Conservation (phyloP, 2,113 vertebrate species). For the Lutjanus erythropterus region DNA sequence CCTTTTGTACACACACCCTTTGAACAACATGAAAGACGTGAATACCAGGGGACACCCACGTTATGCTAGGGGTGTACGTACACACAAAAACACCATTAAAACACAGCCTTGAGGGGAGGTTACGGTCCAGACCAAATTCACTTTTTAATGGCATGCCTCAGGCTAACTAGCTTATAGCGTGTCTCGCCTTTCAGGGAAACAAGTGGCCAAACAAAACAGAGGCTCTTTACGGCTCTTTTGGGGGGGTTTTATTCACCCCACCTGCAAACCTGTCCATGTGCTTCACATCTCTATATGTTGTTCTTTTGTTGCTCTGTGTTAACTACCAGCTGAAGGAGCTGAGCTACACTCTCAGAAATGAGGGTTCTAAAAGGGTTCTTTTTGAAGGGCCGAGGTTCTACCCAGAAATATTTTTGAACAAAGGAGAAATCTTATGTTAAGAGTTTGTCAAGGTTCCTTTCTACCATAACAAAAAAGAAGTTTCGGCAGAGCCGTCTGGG, state of each 20-base stretch:
- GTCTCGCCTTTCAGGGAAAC: constrained; percentile 9
- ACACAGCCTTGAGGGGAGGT: constrained; percentile 39
- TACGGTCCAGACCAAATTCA: constrained; percentile 18
- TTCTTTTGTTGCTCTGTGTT: constrained; percentile 18
- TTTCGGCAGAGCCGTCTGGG: no score
- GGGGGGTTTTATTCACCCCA: not conserved
- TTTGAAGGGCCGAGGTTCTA: no score
- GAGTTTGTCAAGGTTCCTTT: no score
- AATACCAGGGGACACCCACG: constrained; percentile 23
- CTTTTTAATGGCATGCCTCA: constrained; percentile 55
- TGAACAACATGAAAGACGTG: constrained; percentile 25
- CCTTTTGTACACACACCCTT: not conserved
- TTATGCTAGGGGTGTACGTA: constrained; percentile 17
- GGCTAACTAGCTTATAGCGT: constrained; percentile 6
- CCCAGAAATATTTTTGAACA: no score
- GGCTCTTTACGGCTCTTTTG: not conserved
- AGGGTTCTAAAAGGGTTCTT: no score
- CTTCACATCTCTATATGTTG: not conserved
- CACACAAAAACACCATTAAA: constrained; percentile 56
- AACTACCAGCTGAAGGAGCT: constrained; percentile 18
- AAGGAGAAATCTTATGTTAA: no score
- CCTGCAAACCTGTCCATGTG: not conserved
- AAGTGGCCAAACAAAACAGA: constrained; percentile 3
- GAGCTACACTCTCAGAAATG: no score
- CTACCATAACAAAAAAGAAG: no score